Conservation (phyloP, 2,888 invertebrate species). For the Cabera pusaria region DNA sequence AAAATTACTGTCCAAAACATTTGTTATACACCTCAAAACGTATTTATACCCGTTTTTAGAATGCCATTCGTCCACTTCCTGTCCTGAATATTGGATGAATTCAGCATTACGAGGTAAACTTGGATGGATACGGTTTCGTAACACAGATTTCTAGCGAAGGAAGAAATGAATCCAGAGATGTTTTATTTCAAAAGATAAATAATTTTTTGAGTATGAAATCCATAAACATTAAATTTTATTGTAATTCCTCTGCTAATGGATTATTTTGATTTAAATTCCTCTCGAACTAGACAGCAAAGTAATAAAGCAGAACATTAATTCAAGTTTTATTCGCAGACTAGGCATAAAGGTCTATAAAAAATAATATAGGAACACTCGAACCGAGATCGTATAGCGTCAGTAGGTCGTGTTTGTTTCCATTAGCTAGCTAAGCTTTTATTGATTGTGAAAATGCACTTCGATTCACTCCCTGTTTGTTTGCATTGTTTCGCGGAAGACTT, state of each 20-base stretch:
- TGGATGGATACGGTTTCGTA: too few relatives aligned
- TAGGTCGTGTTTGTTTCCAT: slow-evolving; percentile 29
- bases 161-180: slow-evolving; percentile 1
- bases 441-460: slow-evolving; percentile 17
- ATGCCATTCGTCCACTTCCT: slow-evolving; percentile 32
- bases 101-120: slow-evolving; percentile 11
- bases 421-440: slow-evolving; percentile 19
- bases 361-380: slow-evolving; percentile 45
- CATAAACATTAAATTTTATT: too few relatives aligned
- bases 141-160: too few relatives aligned
- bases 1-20: slow-evolving; percentile 57
- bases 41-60: slow-evolving; percentile 35
- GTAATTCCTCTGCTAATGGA: slow-evolving; percentile 59
- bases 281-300: slow-evolving; percentile 45
- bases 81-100: slow-evolving; percentile 19
- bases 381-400: slow-evolving; percentile 22
- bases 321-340: slow-evolving; percentile 53
- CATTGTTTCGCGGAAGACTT: slow-evolving; percentile 7
- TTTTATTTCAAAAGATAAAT: too few relatives aligned
- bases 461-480: slow-evolving; percentile 14
- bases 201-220: too few relatives aligned
- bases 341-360: slow-evolving; percentile 36
- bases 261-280: slow-evolving; percentile 55
- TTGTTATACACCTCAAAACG: slow-evolving; percentile 43
- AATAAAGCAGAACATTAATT: slow-evolving; percentile 57